Conservation (phyloP, 2,888 invertebrate species). For the Dendrolimus houi region DNA sequence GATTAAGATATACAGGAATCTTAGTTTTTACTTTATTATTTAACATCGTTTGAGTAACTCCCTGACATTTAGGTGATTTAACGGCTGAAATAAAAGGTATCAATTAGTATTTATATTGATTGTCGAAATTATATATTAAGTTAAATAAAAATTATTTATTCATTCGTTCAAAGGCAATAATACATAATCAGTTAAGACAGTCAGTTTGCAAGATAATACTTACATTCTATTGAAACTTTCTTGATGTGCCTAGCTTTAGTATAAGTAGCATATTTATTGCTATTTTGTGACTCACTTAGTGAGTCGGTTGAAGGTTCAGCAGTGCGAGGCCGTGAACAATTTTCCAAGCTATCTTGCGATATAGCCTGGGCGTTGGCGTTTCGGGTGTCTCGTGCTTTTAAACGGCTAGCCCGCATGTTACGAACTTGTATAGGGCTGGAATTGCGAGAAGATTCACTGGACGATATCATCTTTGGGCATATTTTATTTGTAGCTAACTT, state of each 20-base stretch:
- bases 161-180: not conserved
- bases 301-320: slow-evolving; percentile 68
- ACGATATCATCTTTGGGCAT: slow-evolving; percentile 69
- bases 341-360: slow-evolving; percentile 70
- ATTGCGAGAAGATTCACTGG: slow-evolving; percentile 81
- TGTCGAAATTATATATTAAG: not conserved
- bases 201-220: slow-evolving; percentile 18
- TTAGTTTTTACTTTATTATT: slow-evolving; percentile 37
- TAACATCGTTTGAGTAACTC: slow-evolving; percentile 7
- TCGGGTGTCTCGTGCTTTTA: slow-evolving; percentile 34
- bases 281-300: slow-evolving; percentile 51
- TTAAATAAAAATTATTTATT: not conserved
- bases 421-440: slow-evolving; percentile 79
- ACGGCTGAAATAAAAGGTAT: slow-evolving; percentile 23
- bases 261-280: slow-evolving; percentile 57
- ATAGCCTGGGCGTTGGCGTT: slow-evolving; percentile 47
- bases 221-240: slow-evolving; percentile 42
- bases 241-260: slow-evolving; percentile 43
- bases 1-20: slow-evolving; percentile 45
- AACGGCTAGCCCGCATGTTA: slow-evolving; percentile 35
- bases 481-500: slow-evolving; percentile 45
- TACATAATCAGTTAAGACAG: too few species aligned
- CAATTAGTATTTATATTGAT: not conserved
- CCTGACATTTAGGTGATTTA: slow-evolving; percentile 21
- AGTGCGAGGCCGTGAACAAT: slow-evolving; percentile 55